Evolutionary conservation across 1,140 invertebrate genomes (phyloP), one percentile per base, ranked within the genome.

Genomic region (Drosophila paulistorum): DNA sequence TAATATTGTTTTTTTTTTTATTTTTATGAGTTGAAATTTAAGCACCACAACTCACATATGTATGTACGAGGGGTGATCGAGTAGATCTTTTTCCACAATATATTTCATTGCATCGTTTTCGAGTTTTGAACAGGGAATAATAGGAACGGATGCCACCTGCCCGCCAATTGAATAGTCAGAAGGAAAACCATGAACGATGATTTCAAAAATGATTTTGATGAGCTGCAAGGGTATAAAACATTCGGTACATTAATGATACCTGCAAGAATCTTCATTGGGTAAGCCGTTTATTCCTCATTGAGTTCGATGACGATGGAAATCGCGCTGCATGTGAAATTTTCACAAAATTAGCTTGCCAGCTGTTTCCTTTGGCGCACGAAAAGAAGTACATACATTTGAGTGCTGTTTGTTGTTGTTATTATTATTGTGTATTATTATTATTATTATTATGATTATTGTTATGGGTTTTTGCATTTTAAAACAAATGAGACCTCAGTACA

Each of bases 391-490:
- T 20, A 59, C 45, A 37, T 37, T 59, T 59, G n/a, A 33, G 9
- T 59, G 57, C 57, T 37, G 35, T 39, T 37, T 59, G 33, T 59
- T 59, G n/a, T 33, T 23, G 48, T 54, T 59, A 20, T 59, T 59
- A 39, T 59, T 37, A 39, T 59, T 59, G 33, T 58, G 30, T 58
- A 37, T 58, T 58, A 58, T 58, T 30, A 30, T 37, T 58, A 58
- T 58, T 17, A 59, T 59, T 59, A 59, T 59, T 37, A 59, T 59
- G 57, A 59, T 59, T 59, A 59, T 59, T 59, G 57, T 59, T 59
- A 59, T 59, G 57, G 45, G 33, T 59, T 59, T 59, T 59, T 59
- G 57, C 57, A 59, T 59, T 59, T 59, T 59, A 59, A 59, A 59
- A 59, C 57, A 59, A 59, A 59, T 59, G 57, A 59, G 57, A 33